Evolutionary conservation across 92 coral and sea anemone genomes (phyloP).

Genomic region (Actinostola sp.): DNA sequence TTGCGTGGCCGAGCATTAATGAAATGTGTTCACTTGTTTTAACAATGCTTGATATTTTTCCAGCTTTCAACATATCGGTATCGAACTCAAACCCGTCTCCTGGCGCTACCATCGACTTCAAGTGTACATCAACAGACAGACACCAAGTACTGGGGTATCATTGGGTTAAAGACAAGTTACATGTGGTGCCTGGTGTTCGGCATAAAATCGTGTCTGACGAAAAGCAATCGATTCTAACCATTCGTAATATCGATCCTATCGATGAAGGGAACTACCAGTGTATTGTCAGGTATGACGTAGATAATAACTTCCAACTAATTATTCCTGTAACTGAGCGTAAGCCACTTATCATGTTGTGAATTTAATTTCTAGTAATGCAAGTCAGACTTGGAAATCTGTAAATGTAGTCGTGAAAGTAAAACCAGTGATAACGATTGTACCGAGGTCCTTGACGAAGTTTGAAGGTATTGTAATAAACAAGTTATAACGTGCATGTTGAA

Average conservation of each 20-base stretch:
- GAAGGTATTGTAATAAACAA: constrained; percentile 43
- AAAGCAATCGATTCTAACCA: constrained; percentile 33
- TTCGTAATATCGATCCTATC: constrained; percentile 32
- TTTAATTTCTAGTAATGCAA: constrained; percentile 39
- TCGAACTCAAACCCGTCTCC: constrained; percentile 14
- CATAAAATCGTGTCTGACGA: constrained; percentile 31
- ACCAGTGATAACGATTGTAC: constrained; percentile 45
- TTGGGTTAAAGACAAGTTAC: constrained; percentile 40
- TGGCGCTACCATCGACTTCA: constrained; percentile 36
- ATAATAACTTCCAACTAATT: too few species aligned
- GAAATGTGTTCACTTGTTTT: too few species aligned
- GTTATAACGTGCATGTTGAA: too few species aligned
- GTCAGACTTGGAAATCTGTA: constrained; percentile 2
- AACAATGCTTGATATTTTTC: too few species aligned
- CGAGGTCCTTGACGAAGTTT: constrained; percentile 28
- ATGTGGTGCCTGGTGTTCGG: constrained; percentile 43
- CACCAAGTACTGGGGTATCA: constrained; percentile 35
- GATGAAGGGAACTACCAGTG: constrained; percentile 57
- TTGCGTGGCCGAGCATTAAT: too few species aligned
- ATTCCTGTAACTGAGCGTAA: too few species aligned
- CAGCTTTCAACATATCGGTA: constrained; percentile 7
- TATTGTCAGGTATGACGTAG: constrained; percentile 20
- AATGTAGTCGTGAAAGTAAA: constrained; percentile 1
- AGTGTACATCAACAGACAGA: constrained; percentile 42
- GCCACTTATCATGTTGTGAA: too few species aligned